Base-by-base conservation (phyloP, 1,140 invertebrate genomes). In the Cotesia typhae region DNA sequence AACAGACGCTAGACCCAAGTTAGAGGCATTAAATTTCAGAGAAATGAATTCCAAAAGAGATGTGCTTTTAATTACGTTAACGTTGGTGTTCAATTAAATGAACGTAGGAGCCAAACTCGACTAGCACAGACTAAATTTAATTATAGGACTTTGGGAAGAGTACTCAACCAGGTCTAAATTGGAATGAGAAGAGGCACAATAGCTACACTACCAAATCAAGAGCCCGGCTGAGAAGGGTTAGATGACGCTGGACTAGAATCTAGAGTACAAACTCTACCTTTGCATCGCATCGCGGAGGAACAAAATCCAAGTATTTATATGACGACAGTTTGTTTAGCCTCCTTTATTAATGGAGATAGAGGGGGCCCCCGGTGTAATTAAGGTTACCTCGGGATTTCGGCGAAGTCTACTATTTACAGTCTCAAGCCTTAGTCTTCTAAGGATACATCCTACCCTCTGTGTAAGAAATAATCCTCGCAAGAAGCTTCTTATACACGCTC, bases 41-140 rank as follows among this genome's bases (percentile, higher is more conserved):
- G 74, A 75, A 74, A 75, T 73, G 78, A 80, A 81, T 81, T 79
- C 77, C 79, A 73, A 81, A 81, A 82, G 82, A 83, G 82, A 84
- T 82, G 81, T 80, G 82, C 81, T 84, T 83, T 85, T 84, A 84
- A 85, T 85, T 84, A 85, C 81, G 80, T 77, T 77, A 79, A 81
- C 80, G 77, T 72, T 70, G 78, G 79, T 81, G 80, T 82, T 79
- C 81, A 81, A 84, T 84, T 83, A 82, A 84, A 85, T 80, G 80
- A 83, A 84, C 79, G 78, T 75, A 81, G 73, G 77, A 80, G 74
- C 76, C 75, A 77, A 78, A 80, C 72, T 79, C 76, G 74, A 76
- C 76, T 74, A 76, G 79, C 78, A 75, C 76, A 67, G 77, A 79
- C 78, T 74, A 81, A 83, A 84, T 84, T 85, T 84, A 84, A 85